Conservation (phyloP, 2,888 invertebrate genomes). For the Stenolophus ochropezus region DNA sequence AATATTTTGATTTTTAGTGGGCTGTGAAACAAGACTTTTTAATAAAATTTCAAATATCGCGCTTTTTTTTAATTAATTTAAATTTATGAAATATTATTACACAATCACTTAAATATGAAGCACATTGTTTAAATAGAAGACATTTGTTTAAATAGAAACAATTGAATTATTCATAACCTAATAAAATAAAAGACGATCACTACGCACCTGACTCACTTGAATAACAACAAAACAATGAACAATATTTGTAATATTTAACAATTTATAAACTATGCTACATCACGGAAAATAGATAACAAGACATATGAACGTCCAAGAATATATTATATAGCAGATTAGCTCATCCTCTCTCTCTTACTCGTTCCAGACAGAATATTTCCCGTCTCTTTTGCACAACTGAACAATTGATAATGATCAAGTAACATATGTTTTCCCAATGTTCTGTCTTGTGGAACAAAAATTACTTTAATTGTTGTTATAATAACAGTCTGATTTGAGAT, state of each 20-base stretch:
- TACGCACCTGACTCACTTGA: background rate
- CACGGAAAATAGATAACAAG: conserved; percentile 45
- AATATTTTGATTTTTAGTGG: background rate
- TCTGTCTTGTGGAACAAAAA: background rate
- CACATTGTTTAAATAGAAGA: background rate
- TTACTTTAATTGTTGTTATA: background rate
- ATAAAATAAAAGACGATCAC: background rate
- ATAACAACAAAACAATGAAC: background rate
- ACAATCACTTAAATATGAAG: background rate
- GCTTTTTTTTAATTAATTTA: background rate
- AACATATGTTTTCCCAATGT: conserved; percentile 38
- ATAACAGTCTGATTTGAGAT: background rate
- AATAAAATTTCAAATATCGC: background rate
- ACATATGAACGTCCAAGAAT: conserved; percentile 5
- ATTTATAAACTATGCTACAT: conserved; percentile 43
- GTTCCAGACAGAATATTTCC: background rate
- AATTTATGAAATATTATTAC: background rate
- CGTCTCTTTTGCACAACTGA: conserved; percentile 1
- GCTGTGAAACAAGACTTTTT: background rate
- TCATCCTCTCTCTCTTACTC: background rate
- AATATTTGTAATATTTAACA: background rate
- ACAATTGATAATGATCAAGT: conserved; percentile 28
- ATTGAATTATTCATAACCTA: background rate
- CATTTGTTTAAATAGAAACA: background rate
- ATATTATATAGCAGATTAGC: conserved; percentile 26